Evolutionary conservation across 1,140 invertebrate genomes (phyloP).

Genomic region (Bombus polaris): DNA sequence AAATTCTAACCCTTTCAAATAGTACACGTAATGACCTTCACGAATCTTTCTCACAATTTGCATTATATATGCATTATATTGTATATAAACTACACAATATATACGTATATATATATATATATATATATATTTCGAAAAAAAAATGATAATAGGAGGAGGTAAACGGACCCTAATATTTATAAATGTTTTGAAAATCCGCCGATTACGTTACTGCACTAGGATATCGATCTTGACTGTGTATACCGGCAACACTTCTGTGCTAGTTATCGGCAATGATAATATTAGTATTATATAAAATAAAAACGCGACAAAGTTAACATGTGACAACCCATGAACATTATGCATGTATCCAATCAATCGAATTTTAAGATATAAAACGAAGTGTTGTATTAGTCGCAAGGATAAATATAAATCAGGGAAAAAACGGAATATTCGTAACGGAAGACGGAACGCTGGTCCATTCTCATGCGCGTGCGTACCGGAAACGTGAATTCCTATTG

Average conservation of each 20-base stretch:
- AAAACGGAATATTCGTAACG: slow-evolving; percentile 25
- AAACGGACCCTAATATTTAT: not conserved
- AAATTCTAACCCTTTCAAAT: not conserved
- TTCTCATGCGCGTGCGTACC: slow-evolving; percentile 72
- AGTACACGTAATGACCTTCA: not conserved
- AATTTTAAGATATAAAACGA: not conserved
- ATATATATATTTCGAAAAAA: not conserved
- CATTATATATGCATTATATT: too few species aligned
- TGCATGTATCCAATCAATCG: slow-evolving; percentile 40
- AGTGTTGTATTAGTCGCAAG: not conserved
- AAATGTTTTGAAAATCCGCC: not conserved
- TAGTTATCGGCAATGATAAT: slow-evolving; percentile 43
- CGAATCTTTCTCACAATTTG: not conserved
- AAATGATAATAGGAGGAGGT: not conserved
- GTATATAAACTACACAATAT: too few species aligned
- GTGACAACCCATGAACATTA: slow-evolving; percentile 39
- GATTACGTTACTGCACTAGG: slow-evolving; percentile 14
- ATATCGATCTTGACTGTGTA: slow-evolving; percentile 27
- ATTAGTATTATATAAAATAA: slow-evolving; percentile 20
- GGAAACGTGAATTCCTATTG: slow-evolving; percentile 71
- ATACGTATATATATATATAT: too few species aligned
- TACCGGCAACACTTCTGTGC: slow-evolving; percentile 1
- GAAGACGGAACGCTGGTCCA: slow-evolving; percentile 30
- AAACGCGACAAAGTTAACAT: slow-evolving; percentile 23
- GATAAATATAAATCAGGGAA: not conserved